Percentiles rank a stretch among this genome's conserved stretches.
These are phyloP conservation scores for Strix uralensis DNA, from an alignment of 2,113 vertebrate species.

Conservation along the genomic window DNA sequence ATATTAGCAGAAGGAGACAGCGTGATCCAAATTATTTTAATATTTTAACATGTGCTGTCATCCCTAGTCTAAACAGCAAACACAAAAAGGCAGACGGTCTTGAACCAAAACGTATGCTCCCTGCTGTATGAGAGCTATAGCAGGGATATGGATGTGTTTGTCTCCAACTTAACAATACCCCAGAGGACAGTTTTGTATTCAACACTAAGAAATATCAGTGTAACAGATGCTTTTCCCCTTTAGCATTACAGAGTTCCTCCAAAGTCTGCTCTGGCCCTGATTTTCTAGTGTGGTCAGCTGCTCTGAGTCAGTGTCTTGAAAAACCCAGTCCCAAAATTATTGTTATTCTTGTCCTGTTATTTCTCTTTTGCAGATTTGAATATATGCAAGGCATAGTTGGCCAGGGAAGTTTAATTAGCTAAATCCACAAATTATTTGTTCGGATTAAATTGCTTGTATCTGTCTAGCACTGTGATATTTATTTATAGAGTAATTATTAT, in stretches of 20 bases:
- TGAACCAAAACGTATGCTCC: constrained; percentile 15
- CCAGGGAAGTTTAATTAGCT: constrained; percentile 65
- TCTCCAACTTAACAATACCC: constrained; percentile 32
- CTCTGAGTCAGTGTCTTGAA: background rate
- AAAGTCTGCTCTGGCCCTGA: background rate
- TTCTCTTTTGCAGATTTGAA: constrained; percentile 36
- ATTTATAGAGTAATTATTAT: constrained; percentile 66
- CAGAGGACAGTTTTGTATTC: background rate
- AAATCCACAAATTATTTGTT: constrained; percentile 63
- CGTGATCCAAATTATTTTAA: constrained; percentile 36
- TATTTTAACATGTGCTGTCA: background rate
- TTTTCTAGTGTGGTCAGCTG: background rate
- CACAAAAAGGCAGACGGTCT: background rate
- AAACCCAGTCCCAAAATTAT: background rate
- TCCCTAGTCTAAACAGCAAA: background rate
- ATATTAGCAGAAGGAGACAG: constrained; percentile 49
- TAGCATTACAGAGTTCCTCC: background rate
- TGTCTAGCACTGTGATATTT: constrained; percentile 63
- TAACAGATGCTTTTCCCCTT: background rate
- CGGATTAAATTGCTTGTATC: constrained; percentile 65
- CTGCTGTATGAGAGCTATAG: constrained; percentile 32
- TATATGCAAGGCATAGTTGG: constrained; percentile 36
- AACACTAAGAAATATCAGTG: background rate
- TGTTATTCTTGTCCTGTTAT: constrained; percentile 43
- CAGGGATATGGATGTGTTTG: constrained; percentile 20